phyloP scores from a whole-genome alignment of 2,888 invertebrate genomes.

The Arctia plantaginis region DNA sequence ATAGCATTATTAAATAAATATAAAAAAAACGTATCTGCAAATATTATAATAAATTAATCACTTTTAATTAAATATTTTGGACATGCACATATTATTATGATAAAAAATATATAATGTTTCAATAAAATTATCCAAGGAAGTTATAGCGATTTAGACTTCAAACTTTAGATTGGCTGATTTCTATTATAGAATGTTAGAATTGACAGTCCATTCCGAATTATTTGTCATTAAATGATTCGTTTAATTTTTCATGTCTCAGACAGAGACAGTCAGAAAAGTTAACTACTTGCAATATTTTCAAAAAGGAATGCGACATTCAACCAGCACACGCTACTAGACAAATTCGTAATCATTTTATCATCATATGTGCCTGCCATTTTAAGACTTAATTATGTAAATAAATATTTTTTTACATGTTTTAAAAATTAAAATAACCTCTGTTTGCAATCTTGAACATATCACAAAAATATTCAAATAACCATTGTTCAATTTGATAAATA shows the following conservation, averaged over 20 bases:
- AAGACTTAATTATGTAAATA: neutral
- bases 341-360: neutral
- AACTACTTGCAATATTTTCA: neutral
- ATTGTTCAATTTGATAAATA: neutral
- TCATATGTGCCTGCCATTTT: neutral
- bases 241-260: no score
- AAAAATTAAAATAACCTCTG: neutral
- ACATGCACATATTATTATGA: conserved; percentile 10
- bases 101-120: no score
- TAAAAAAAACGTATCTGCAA: conserved; percentile 6
- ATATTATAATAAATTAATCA: conserved; percentile 5
- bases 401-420: neutral
- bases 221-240: neutral
- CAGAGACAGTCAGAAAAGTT: no score
- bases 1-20: conserved; percentile 17
- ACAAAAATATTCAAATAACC: neutral
- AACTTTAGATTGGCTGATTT: neutral
- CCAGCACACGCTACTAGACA: neutral
- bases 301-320: neutral
- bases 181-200: no score
- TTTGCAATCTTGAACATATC: neutral
- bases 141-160: neutral
- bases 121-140: no score
- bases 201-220: no score
- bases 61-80: neutral